These are phyloP conservation scores for Ibidorhyncha struthersii DNA, from an alignment of 2,113 vertebrate species.

Conservation along the genomic window DNA sequence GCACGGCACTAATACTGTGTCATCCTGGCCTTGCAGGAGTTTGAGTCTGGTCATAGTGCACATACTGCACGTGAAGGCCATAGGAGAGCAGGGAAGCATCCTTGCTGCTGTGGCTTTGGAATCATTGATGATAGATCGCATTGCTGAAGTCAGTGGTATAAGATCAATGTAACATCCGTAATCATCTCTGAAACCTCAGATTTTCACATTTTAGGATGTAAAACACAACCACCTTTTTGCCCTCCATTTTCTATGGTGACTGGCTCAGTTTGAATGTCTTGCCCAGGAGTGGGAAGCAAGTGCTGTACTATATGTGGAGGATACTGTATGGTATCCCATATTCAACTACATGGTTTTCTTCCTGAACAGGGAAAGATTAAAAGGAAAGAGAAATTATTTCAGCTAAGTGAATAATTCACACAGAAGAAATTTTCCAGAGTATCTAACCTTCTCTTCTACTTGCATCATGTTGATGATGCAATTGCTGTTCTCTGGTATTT, in stretches of 20 bases:
- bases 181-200: neutral
- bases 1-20: neutral
- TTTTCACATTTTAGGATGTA: neutral
- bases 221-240: neutral
- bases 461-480: neutral
- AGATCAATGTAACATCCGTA: neutral
- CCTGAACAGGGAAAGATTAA: neutral
- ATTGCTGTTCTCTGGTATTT: neutral
- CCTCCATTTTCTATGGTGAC: neutral
- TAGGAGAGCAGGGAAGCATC: neutral
- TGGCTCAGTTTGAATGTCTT: neutral
- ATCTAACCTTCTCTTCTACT: neutral
- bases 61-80: neutral
- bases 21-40: neutral
- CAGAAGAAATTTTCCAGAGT: neutral
- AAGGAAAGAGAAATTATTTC: neutral
- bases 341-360: neutral
- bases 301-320: neutral
- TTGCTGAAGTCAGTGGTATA: neutral
- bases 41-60: neutral
- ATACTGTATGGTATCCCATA: neutral
- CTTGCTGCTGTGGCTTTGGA: neutral
- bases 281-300: neutral
- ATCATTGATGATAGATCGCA: neutral
- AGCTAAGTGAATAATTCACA: neutral